Base-by-base conservation (phyloP, 2,888 invertebrate species). In the Papilio elwesi region DNA sequence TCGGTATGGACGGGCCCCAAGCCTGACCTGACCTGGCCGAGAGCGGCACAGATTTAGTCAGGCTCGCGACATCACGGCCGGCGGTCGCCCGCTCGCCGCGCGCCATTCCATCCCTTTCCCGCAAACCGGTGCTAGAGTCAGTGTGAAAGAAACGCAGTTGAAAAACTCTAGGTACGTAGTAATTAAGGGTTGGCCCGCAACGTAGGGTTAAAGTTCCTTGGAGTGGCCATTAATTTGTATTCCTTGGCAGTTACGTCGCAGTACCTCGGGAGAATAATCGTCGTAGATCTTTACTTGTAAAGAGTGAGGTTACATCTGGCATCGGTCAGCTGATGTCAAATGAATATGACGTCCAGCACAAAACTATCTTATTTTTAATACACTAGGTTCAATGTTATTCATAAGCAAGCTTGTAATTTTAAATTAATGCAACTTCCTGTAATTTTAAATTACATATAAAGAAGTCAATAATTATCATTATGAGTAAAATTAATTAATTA, bases 21-120 rank as follows among this genome's bases (percentile, higher is more conserved):
- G 78, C 77, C 81, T 90, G 91, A 90, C 91, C 93, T 92, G 93
- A 93, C 93, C 93, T 89, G 90, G 85, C 87, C 84, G 85, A 86
- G 88, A 87, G 82, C 80, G 83, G 89, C 92, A 90, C 90, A 92
- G 93, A 93, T 93, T 93, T 91, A 93, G 93, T 93, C 88, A 89
- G 90, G 85, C 86, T 87, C 89, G 91, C 89, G 90, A 86, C 88
- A 86, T 87, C 87, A 81, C 80, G 85, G 88, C 83, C 80, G 85
- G 86, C 90, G 90, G 89, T 79, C 84, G 90, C 87, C 80, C 82
- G 79, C 72, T 77, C 79, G 80, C 78, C 78, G 79, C 76, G 75
- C 77, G 78, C 79, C 81, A 69, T 59, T 81, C 85, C 87, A 80
- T 87, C 88, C 86, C 83, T 80, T 79, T 85, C 87, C 79, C 79